These are phyloP conservation scores for Chrysolina americana DNA, from an alignment of 2,888 invertebrate species.

Conservation along the genomic window DNA sequence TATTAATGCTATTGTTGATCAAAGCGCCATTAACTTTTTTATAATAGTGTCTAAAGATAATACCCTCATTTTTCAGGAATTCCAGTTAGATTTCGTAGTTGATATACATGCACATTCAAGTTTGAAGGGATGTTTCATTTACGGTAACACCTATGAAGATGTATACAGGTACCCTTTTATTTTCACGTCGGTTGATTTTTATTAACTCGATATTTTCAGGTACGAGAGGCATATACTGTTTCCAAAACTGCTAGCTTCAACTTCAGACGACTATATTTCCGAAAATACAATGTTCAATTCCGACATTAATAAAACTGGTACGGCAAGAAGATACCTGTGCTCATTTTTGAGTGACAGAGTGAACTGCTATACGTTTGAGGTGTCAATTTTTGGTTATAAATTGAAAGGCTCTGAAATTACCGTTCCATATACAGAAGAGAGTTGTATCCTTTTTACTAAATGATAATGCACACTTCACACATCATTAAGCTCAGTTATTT, in stretches of 20 bases:
- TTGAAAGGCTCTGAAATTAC: slow-evolving; percentile 79
- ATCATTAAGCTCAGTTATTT: too few relatives aligned
- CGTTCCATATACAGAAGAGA: slow-evolving; percentile 93
- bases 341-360: slow-evolving; percentile 82
- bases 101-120: slow-evolving; percentile 96
- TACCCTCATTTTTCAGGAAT: slow-evolving; percentile 61
- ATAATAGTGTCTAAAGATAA: too few relatives aligned
- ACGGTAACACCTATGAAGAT: slow-evolving; percentile 95
- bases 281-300: slow-evolving; percentile 94
- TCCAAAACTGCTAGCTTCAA: slow-evolving; percentile 90
- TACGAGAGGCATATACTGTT: slow-evolving; percentile 96
- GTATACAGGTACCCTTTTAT: slow-evolving; percentile 79
- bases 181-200: neutral
- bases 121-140: slow-evolving; percentile 93
- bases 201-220: slow-evolving; percentile 70
- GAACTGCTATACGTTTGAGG: slow-evolving; percentile 91
- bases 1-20: too few relatives aligned
- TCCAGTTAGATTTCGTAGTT: slow-evolving; percentile 92
- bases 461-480: too few relatives aligned
- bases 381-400: slow-evolving; percentile 92
- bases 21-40: too few relatives aligned
- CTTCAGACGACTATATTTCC: slow-evolving; percentile 90
- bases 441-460: slow-evolving; percentile 85
- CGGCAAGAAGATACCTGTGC: slow-evolving; percentile 87
- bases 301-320: slow-evolving; percentile 88